phyloP scores from a whole-genome alignment of 2,113 vertebrate species.

The Thymallus thymallus region DNA sequence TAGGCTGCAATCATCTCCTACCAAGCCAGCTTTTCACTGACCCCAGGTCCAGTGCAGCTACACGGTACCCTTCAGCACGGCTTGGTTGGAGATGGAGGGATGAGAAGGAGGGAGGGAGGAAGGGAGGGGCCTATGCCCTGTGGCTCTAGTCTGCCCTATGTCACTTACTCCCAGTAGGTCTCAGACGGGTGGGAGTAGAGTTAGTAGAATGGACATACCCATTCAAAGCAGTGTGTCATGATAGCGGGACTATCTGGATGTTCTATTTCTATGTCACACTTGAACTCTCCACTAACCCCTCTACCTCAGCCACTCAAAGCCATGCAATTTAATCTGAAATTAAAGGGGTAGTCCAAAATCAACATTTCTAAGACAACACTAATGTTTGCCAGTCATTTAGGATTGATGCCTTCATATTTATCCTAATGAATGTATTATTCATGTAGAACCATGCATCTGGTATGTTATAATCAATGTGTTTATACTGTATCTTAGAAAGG shows the following conservation, averaged over 20 bases:
- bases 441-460: too few species aligned
- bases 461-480: background rate
- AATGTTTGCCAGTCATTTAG: too few species aligned
- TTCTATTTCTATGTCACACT: background rate
- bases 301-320: background rate
- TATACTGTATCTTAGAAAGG: background rate
- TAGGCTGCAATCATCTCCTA: conserved; percentile 89
- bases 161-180: conserved; percentile 8
- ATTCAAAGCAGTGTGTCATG: background rate
- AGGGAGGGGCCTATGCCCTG: conserved; percentile 6
- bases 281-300: background rate
- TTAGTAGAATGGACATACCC: background rate
- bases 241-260: background rate
- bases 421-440: too few species aligned
- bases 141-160: background rate
- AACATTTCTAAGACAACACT: too few species aligned
- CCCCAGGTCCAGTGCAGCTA: conserved; percentile 76
- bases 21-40: conserved; percentile 82
- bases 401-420: too few species aligned
- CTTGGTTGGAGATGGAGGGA: conserved; percentile 66
- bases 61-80: conserved; percentile 88
- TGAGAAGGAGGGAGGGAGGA: conserved; percentile 29
- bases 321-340: too few species aligned
- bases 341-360: too few species aligned
- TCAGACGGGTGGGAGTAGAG: conserved; percentile 1